phyloP scores from a whole-genome alignment of 2,888 invertebrate genomes.

The Aleiodes leptofemur region DNA sequence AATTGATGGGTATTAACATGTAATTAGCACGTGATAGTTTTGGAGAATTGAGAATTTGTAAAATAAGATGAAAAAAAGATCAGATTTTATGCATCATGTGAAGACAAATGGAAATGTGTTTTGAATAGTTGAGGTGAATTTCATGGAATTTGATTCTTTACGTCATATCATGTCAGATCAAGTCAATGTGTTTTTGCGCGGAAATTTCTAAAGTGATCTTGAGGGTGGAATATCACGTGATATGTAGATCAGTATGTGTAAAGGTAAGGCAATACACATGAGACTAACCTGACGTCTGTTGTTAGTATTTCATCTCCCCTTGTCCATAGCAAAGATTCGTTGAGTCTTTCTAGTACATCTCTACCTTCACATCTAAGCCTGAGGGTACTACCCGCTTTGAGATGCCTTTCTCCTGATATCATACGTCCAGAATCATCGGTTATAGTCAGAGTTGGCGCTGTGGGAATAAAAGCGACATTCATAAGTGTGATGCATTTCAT shows the following conservation, averaged over 20 bases:
- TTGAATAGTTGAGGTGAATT: no score
- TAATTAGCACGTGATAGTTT: neutral
- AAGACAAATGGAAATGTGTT: no score
- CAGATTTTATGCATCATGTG: no score
- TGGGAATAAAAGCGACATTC: conserved; percentile 50
- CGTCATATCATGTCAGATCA: neutral
- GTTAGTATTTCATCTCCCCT: conserved; percentile 77
- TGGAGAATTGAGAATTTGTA: neutral
- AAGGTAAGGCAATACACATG: neutral
- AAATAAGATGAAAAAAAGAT: no score
- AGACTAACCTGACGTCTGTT: conserved; percentile 77
- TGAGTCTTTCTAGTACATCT: conserved; percentile 72
- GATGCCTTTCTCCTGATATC: conserved; percentile 78
- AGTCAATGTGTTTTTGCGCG: neutral
- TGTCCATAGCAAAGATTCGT: conserved; percentile 77
- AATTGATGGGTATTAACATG: no score
- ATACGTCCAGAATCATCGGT: conserved; percentile 79
- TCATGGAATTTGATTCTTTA: neutral
- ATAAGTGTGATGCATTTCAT: conserved; percentile 9
- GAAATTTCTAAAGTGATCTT: neutral
- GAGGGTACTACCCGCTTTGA: conserved; percentile 79
- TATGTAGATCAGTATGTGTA: conserved; percentile 14
- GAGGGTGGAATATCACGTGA: conserved; percentile 7
- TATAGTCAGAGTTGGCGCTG: conserved; percentile 79
- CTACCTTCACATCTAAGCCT: conserved; percentile 77